phyloP scores from a whole-genome alignment of 2,888 invertebrate species.

The Troilus luridus region DNA sequence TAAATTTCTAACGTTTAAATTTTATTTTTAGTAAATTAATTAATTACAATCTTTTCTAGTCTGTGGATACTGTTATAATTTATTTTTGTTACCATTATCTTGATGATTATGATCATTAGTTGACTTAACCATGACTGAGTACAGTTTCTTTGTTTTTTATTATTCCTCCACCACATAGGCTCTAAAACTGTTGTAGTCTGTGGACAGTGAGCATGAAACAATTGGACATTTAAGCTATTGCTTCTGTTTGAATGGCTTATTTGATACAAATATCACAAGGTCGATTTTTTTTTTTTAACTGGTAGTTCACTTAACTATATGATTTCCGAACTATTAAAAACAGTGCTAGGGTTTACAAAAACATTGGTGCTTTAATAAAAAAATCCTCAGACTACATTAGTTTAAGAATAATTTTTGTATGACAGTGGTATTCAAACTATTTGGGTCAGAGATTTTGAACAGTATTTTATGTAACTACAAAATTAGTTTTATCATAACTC shows the following conservation, averaged over 20 bases:
- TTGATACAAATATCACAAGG: no score
- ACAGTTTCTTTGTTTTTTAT: neutral
- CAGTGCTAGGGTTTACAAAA: no score
- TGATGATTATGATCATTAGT: neutral
- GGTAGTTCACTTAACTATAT: no score
- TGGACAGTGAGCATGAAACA: neutral
- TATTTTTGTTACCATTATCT: constrained; percentile 22
- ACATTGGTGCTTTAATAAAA: no score
- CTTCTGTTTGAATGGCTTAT: no score
- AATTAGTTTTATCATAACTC: neutral
- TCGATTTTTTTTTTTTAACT: no score
- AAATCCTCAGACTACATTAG: no score
- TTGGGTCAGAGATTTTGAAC: neutral
- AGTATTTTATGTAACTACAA: neutral
- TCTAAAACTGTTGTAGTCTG: no score
- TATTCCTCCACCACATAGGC: neutral
- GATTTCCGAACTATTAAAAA: no score
- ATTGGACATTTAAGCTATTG: no score
- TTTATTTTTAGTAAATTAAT: constrained; percentile 15
- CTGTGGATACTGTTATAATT: constrained; percentile 22
- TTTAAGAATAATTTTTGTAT: no score
- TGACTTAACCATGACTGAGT: neutral
- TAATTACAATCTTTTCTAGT: constrained; percentile 41
- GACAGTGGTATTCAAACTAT: neutral
- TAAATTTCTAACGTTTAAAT: constrained; percentile 4